Conservation (phyloP, 2,113 vertebrate species). For the Triplophysa tibetana region DNA sequence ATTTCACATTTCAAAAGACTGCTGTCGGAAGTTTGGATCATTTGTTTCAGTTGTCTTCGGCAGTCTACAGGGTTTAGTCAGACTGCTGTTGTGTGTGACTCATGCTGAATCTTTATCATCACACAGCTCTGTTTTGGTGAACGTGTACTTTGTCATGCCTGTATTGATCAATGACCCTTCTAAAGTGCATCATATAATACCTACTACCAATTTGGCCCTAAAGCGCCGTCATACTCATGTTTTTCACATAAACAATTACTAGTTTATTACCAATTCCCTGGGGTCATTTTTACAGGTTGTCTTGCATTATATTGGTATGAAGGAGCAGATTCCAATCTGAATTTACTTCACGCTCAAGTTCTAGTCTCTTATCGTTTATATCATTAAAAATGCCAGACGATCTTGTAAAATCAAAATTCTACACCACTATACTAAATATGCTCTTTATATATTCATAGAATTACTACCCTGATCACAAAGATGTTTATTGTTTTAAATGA, state of each 20-base stretch:
- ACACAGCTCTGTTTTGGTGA: background rate
- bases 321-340: no score
- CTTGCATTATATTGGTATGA: no score
- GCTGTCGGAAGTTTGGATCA: background rate
- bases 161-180: slow-evolving; percentile 33
- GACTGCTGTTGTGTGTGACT: slow-evolving; percentile 14
- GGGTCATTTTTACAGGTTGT: no score
- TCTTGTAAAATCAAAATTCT: slow-evolving; percentile 8
- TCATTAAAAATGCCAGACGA: slow-evolving; percentile 2
- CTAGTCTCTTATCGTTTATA: background rate
- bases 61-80: background rate
- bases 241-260: slow-evolving; percentile 20
- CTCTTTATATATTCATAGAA: slow-evolving; percentile 14
- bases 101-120: slow-evolving; percentile 30
- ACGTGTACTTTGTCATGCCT: slow-evolving; percentile 13
- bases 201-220: background rate
- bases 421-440: background rate
- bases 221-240: slow-evolving; percentile 26
- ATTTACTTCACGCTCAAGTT: no score
- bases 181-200: background rate
- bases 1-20: background rate
- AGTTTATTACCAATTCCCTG: no score
- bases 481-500: no score
- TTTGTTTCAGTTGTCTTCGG: slow-evolving; percentile 20
- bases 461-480: background rate